Base-by-base conservation (phyloP, 2,888 invertebrate genomes). In the Hetaerina titia region DNA sequence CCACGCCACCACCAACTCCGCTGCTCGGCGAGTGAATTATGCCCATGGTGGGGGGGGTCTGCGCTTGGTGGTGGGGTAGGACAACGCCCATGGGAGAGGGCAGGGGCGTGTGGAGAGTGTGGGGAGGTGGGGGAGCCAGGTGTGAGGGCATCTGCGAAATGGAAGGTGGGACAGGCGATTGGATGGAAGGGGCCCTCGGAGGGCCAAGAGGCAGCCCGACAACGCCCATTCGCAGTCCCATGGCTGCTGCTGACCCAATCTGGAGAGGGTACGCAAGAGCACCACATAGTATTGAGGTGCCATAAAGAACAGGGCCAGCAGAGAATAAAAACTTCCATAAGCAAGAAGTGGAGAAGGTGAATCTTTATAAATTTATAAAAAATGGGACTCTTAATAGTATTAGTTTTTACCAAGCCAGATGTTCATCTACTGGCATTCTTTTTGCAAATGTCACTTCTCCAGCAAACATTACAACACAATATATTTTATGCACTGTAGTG, bases 181-280 rank as follows among this genome's bases (percentile, higher is more conserved):
- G 95, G 92, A 95, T 95, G 92, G 96, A 96, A 95, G 96, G 97
- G 95, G 96, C 97, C 96, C 96, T 97, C 95, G 96, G 96, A 95
- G 96, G 96, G 95, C 96, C 96, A 96, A 96, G 96, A 95, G 96
- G 96, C 96, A 96, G 96, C 96, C 96, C 96, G 96, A 96, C 96
- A 96, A 96, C 96, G 95, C 96, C 97, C 96, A 97, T 96, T 96
- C 96, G 95, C 95, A 95, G 96, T 96, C 95, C 25, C 96, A 96
- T 15, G 96, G 96, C 96, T 96, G 96, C 96, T 96, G 96, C 95
- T 96, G 96, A 96, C 95, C 96, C 92, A 64, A 92, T 92, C 92
- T 92, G 92, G 69, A 92, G 92, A 92, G 92, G 69, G 69, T 45
- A 74, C 69, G 69, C n/a, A 69, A 92, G 69, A 92, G 69, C 64